These are phyloP conservation scores for Ostrea denselamellosa DNA, from an alignment of 1,140 invertebrate genomes.

Conservation along the genomic window DNA sequence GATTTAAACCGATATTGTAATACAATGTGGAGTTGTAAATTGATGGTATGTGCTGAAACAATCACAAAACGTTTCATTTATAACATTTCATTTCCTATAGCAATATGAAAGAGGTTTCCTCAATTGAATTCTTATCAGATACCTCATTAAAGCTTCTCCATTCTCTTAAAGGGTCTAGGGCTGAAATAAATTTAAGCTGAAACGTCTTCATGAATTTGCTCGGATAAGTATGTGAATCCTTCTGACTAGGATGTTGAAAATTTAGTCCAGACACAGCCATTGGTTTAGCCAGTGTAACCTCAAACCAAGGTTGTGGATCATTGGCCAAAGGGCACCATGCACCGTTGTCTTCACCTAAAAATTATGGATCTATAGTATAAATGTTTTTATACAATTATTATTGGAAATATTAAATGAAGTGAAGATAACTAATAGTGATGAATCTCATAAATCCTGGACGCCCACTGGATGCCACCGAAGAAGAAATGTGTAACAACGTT, in stretches of 20 bases:
- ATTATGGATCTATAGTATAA: no score
- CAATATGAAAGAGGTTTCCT: no score
- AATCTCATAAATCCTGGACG: no score
- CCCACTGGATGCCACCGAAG: no score
- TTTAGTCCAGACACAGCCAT: conserved; percentile 40
- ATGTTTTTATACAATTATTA: no score
- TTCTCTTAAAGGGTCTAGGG: conserved; percentile 34
- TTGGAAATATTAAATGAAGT: no score
- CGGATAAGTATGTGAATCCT: neutral
- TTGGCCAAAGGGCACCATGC: conserved; percentile 54
- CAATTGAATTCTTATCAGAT: neutral
- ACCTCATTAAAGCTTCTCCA: conserved; percentile 52
- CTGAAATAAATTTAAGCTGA: conserved; percentile 46
- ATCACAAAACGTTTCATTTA: neutral
- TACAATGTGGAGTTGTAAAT: conserved; percentile 51
- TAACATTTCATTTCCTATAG: no score
- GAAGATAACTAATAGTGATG: no score
- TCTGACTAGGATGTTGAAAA: conserved; percentile 44
- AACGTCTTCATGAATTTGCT: conserved; percentile 55
- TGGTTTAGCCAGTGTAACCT: conserved; percentile 47
- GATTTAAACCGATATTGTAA: conserved; percentile 44
- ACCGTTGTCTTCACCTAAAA: conserved; percentile 47
- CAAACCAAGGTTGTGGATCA: conserved; percentile 52
- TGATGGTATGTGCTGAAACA: conserved; percentile 50
- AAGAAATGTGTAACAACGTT: no score